Base-by-base conservation (phyloP, 2,888 invertebrate species). In the Agrenia bidenticulata region DNA sequence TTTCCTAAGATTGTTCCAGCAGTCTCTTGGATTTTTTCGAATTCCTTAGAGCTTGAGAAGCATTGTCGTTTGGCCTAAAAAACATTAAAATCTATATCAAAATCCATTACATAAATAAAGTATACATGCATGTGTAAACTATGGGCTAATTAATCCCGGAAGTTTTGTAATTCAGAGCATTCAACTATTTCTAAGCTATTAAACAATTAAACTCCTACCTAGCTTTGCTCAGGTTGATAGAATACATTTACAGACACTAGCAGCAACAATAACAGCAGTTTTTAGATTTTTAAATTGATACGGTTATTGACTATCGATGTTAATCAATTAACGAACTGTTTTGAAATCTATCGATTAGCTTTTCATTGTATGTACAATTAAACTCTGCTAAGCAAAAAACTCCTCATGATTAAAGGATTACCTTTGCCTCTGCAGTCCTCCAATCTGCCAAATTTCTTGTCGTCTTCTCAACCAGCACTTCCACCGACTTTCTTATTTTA, bases 11-110 rank as follows among this genome's bases (percentile, higher is more conserved):
- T 66, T 21, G 69, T 51, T 26, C 64, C 63, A 17, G 70, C 59
- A 59, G 64, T 69, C 55, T 94, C 94, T 79, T 94, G 93, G 45
- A 93, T 82, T 79, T 94, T 91, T 81, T 96, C 95, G 79, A 94
- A 92, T 77, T 95, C 94, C 63, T 94, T 85, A 0, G 94, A 91
- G 70, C 89, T 89, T 0, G 88, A 81, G 79, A 93, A 94, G 68
- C 93, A 92, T 67, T 89, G 86, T 79, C 94, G 93, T 81, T 95
- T 95, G 53, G 75, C 70, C 75, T 75, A 67, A 32, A 69, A 66
- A 41, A 26, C 17, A 60, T 57, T 17, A 39, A 57, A 41, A 17
- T 41, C 7, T 50, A 50, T 11, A 11, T 50, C 9, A 39, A 39
- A 39, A n/a, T 13, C 50, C 11, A n/a, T n/a, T 32, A 32, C 5